Conservation (phyloP, 2,797 vertebrate genomes). For the Poecilia velifera region DNA sequence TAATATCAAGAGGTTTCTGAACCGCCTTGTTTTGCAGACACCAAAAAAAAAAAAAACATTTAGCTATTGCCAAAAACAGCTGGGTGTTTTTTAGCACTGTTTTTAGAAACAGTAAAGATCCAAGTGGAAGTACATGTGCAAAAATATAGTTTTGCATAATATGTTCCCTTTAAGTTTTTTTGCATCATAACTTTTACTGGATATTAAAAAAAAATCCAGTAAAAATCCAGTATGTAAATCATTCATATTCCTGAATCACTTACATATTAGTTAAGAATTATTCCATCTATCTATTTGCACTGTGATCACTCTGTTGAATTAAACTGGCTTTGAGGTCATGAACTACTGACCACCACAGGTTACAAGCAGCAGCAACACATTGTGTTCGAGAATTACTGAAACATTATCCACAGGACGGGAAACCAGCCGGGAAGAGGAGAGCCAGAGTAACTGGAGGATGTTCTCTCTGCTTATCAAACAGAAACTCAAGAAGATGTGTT, state of each 20-base stretch:
- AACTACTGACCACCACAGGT: constrained; percentile 52
- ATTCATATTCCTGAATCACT: neutral
- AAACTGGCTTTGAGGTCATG: constrained; percentile 47
- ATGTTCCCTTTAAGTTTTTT: neutral
- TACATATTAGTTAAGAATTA: neutral
- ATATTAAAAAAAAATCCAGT: neutral
- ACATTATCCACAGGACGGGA: constrained; percentile 60
- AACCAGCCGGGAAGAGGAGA: constrained; percentile 66
- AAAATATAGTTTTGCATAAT: too few relatives aligned
- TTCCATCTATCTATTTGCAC: neutral
- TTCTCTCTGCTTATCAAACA: constrained; percentile 74
- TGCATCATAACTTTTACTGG: neutral
- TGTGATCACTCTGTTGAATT: constrained; percentile 17
- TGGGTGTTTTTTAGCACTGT: too few relatives aligned
- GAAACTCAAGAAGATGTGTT: constrained; percentile 63
- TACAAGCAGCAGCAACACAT: constrained; percentile 34
- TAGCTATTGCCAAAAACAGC: too few relatives aligned
- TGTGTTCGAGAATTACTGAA: constrained; percentile 51
- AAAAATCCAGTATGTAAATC: neutral
- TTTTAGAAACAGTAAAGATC: too few relatives aligned
- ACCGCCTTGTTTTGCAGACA: too few relatives aligned
- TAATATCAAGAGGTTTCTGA: too few relatives aligned
- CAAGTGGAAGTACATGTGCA: too few relatives aligned
- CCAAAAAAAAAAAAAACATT: too few relatives aligned
- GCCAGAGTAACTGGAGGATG: constrained; percentile 61